Evolutionary conservation across 2,888 invertebrate species (phyloP).

Genomic region (Melolontha melolontha): DNA sequence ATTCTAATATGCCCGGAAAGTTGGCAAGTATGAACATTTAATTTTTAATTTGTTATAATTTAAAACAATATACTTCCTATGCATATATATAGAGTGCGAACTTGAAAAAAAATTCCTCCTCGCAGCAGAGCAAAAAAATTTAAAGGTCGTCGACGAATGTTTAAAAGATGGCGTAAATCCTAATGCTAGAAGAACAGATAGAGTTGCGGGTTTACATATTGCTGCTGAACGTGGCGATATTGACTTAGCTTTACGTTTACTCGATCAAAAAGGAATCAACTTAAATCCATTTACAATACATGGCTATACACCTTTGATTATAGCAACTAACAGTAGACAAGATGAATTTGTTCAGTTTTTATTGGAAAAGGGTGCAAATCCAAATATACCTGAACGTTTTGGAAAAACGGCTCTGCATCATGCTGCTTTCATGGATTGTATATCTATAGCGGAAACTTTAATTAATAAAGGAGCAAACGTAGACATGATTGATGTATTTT

Average conservation of each 20-base stretch:
- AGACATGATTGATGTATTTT: constrained; percentile 64
- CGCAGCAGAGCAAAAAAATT: constrained; percentile 45
- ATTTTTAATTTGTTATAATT: background rate
- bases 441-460: constrained; percentile 57
- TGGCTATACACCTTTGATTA: constrained; percentile 48
- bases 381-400: constrained; percentile 62
- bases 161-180: constrained; percentile 46
- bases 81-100: constrained; percentile 27
- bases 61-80: background rate
- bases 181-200: constrained; percentile 42
- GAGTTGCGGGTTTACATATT: constrained; percentile 48
- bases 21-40: constrained; percentile 14
- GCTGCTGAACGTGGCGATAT: constrained; percentile 49
- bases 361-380: constrained; percentile 49
- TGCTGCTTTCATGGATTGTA: constrained; percentile 40
- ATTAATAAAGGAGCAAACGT: constrained; percentile 61
- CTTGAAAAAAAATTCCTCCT: constrained; percentile 40
- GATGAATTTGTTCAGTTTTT: constrained; percentile 44
- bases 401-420: constrained; percentile 53
- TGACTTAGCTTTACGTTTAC: constrained; percentile 38
- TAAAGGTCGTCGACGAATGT: constrained; percentile 39
- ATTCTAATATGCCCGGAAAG: background rate
- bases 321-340: constrained; percentile 46
- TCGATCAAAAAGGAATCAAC: constrained; percentile 32
- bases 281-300: constrained; percentile 36